phyloP scores from a whole-genome alignment of 2,888 invertebrate species.

The Heliconius aoede region DNA sequence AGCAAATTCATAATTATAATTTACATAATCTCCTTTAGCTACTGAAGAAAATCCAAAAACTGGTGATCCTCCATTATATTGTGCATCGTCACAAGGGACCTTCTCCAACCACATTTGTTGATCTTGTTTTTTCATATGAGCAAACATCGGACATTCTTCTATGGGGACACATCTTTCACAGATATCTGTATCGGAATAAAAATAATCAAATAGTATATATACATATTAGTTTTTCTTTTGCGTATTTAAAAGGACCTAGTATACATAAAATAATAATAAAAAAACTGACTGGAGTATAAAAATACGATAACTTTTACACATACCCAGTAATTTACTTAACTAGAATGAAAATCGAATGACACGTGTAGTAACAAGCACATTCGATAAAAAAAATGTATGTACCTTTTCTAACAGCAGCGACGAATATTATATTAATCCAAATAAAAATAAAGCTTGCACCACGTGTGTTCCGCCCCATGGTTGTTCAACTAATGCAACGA shows the following conservation, averaged over 20 bases:
- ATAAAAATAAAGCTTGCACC: conserved; percentile 18
- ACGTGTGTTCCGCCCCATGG: conserved; percentile 9
- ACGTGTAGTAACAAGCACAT: background rate
- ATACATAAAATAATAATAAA: background rate
- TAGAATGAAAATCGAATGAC: background rate
- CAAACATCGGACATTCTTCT: conserved; percentile 59
- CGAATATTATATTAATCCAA: conserved; percentile 23
- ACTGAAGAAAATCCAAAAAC: conserved; percentile 55
- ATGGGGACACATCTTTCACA: conserved; percentile 63
- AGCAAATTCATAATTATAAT: conserved; percentile 32
- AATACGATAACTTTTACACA: background rate
- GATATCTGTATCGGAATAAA: conserved; percentile 51
- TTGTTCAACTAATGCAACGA: conserved; percentile 22
- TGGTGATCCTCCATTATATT: conserved; percentile 38
- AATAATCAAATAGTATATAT: background rate
- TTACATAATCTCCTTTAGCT: conserved; percentile 63
- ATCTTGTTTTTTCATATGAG: conserved; percentile 57
- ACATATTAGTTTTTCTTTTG: background rate
- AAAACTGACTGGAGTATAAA: background rate
- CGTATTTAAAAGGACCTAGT: background rate
- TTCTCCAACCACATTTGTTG: conserved; percentile 59
- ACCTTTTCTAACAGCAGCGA: conserved; percentile 33
- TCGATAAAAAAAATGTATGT: background rate
- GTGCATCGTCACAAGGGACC: conserved; percentile 56
- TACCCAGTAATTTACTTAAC: background rate